Percentiles rank a stretch among this genome's conserved stretches.
These are phyloP conservation scores for Vulpes vulpes DNA, from an alignment of 2,113 vertebrate genomes.

Conservation along the genomic window DNA sequence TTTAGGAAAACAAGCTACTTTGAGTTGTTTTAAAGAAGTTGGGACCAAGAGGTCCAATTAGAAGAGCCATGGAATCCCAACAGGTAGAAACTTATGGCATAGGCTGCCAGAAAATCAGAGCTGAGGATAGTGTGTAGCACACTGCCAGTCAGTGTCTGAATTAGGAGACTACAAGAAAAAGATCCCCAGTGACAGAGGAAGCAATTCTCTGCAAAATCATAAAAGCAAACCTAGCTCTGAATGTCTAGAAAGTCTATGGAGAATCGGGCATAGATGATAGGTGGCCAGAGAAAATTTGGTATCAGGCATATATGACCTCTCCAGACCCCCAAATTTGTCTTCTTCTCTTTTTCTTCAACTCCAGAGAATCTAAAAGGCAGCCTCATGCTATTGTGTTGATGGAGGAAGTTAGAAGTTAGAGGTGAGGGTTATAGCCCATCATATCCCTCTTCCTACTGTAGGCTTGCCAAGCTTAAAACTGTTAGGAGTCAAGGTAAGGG, in stretches of 20 bases:
- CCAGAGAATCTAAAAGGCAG: neutral
- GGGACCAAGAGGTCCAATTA: neutral
- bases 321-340: neutral
- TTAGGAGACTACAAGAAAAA: neutral
- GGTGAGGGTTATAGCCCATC: neutral
- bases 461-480: neutral
- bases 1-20: neutral
- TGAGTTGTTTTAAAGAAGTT: neutral
- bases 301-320: neutral
- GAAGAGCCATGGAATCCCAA: neutral
- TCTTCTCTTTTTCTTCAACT: neutral
- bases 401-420: neutral
- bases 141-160: neutral
- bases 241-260: neutral
- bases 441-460: neutral
- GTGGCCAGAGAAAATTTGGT: neutral
- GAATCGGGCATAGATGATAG: neutral
- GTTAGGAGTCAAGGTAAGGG: neutral
- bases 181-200: neutral
- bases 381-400: neutral
- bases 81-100: fast-evolving
- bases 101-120: neutral
- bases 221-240: neutral
- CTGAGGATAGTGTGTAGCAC: fast-evolving
- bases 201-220: neutral